Base-by-base conservation (phyloP, 2,888 invertebrate species). In the Zygothrica quintamaculata region DNA sequence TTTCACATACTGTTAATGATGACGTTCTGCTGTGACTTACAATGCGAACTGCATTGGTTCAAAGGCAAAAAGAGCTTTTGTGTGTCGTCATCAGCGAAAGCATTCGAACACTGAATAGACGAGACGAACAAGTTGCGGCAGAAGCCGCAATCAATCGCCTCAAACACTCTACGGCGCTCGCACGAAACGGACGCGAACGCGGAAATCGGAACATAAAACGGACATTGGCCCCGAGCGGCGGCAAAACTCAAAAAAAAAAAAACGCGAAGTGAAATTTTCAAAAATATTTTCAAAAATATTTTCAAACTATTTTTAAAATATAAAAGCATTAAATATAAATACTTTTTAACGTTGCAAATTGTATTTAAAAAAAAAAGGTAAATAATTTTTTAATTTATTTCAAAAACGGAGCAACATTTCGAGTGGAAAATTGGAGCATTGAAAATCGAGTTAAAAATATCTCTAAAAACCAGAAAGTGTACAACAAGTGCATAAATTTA, bases 161-260 rank as follows among this genome's bases (percentile, higher is more conserved):
- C 85, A 81, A 82, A 82, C 76, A 81, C 77, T 77, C 75, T 53
- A 70, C 84, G 78, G 68, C 87, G 75, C 64, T 84, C 51, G 81
- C 65, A 86, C 84, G 73, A 67, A 77, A 78, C 89, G 89, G 88
- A 82, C 84, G 77, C 74, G 74, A 74, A 70, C 70, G 67, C 70
- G 84, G 55, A 66, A 67, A 59, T 64, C 60, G 79, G 66, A 59
- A 60, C 51, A 34, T 40, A 44, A 50, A 60, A 42, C 64, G 64
- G 55, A 64, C 55, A 65, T 52, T 59, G 59, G 51, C 40, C 55
- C 42, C 58, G 59, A 37, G 58, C 37, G 62, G 16, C 13, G 33
- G 22, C 13, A 3, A 25, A 42, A 9, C 8, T n/a, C n/a, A n/a
- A n/a, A n/a, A n/a, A n/a, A n/a, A n/a, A 8, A 5, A 26, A 12